Percentiles rank a stretch among this genome's conserved stretches.
These are phyloP conservation scores for Ichneumon xanthorius DNA, from an alignment of 2,888 invertebrate species.

Conservation along the genomic window DNA sequence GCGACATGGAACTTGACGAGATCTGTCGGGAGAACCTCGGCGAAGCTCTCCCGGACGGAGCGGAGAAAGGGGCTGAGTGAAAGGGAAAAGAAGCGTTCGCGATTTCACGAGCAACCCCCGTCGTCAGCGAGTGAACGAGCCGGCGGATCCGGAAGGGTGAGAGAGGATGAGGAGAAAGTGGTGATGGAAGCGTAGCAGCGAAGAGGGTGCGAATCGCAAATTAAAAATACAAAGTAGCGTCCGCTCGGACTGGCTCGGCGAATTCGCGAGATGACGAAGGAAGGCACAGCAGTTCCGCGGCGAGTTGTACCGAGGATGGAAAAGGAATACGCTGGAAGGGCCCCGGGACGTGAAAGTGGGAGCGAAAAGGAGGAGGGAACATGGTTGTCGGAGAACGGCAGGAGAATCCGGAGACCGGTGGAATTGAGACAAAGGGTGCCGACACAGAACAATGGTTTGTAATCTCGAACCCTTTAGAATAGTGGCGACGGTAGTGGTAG, in stretches of 20 bases:
- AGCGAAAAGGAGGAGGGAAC: slow-evolving; percentile 52
- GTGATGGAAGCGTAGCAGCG: slow-evolving; percentile 27
- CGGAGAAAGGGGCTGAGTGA: slow-evolving; percentile 25
- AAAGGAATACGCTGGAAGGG: slow-evolving; percentile 45
- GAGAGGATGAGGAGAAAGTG: slow-evolving; percentile 15
- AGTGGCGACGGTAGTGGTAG: slow-evolving; percentile 62
- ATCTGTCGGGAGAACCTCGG: slow-evolving; percentile 14
- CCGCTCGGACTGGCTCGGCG: slow-evolving; percentile 60
- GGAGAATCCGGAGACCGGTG: slow-evolving; percentile 72
- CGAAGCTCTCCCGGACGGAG: not conserved
- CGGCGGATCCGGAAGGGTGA: slow-evolving; percentile 47
- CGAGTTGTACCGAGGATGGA: slow-evolving; percentile 31
- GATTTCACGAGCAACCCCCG: slow-evolving; percentile 46
- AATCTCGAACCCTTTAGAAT: slow-evolving; percentile 83
- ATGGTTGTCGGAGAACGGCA: slow-evolving; percentile 53
- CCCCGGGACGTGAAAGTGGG: slow-evolving; percentile 24
- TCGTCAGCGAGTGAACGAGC: slow-evolving; percentile 44
- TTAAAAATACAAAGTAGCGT: slow-evolving; percentile 82
- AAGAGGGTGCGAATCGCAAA: slow-evolving; percentile 75
- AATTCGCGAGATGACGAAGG: slow-evolving; percentile 44
- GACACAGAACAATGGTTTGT: slow-evolving; percentile 83
- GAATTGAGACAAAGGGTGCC: slow-evolving; percentile 83
- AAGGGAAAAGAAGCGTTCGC: slow-evolving; percentile 49
- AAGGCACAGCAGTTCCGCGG: slow-evolving; percentile 40
- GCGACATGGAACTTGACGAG: slow-evolving; percentile 8